phyloP scores from a whole-genome alignment of 2,888 invertebrate genomes.

The Cabera pusaria region DNA sequence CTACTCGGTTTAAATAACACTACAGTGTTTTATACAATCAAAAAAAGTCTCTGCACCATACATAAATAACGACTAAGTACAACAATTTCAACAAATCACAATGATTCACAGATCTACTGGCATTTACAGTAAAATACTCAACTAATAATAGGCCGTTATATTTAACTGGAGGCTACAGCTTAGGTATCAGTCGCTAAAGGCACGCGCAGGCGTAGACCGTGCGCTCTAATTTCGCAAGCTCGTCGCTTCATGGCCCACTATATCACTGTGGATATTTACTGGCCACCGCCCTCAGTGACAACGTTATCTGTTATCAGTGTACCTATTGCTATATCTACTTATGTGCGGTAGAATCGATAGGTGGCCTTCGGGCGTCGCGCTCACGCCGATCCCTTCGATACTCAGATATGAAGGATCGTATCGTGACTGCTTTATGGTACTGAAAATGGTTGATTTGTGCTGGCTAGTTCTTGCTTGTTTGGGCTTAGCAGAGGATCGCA shows the following conservation, averaged over 20 bases:
- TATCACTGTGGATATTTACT: conserved; percentile 65
- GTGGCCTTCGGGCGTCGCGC: conserved; percentile 37
- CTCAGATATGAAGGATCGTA: conserved; percentile 28
- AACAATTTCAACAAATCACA: too few relatives aligned
- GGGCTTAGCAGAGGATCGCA: too few relatives aligned
- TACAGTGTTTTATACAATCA: too few relatives aligned
- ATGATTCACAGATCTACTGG: too few relatives aligned
- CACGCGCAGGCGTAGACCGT: conserved; percentile 51
- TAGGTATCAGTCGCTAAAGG: conserved; percentile 20
- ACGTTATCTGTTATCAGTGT: conserved; percentile 81
- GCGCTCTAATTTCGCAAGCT: conserved; percentile 78
- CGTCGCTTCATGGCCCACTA: conserved; percentile 19
- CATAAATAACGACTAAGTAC: too few relatives aligned
- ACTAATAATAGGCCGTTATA: too few relatives aligned
- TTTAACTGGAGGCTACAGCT: too few relatives aligned
- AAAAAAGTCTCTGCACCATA: too few relatives aligned
- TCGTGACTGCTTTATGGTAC: conserved; percentile 28
- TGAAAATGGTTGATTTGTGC: conserved; percentile 19
- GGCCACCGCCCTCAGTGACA: conserved; percentile 72
- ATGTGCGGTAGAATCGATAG: conserved; percentile 60
- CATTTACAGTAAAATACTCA: too few relatives aligned
- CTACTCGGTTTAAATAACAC: too few relatives aligned
- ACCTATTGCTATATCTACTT: conserved; percentile 71
- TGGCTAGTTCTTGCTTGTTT: conserved; percentile 19
- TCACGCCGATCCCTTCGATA: conserved; percentile 27